Percentiles rank a stretch among this genome's conserved stretches.
These are phyloP conservation scores for Oryctolagus cuniculus DNA, from an alignment of 2,113 vertebrate genomes.

Conservation along the genomic window DNA sequence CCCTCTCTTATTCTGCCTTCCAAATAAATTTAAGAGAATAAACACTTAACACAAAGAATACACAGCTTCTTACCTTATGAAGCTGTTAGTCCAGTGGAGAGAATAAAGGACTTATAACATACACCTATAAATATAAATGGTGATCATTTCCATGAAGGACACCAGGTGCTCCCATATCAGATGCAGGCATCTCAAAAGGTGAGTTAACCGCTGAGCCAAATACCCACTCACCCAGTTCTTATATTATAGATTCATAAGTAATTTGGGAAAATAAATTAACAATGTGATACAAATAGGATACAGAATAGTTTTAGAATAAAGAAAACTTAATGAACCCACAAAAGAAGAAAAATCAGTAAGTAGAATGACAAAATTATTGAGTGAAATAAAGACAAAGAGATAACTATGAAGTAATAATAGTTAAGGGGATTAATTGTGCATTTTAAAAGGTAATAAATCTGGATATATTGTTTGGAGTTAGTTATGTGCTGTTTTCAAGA, in stretches of 20 bases:
- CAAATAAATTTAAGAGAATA: too few relatives aligned
- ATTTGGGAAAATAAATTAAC: not conserved
- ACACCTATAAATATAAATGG: not conserved
- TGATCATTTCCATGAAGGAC: not conserved
- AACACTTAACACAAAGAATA: not conserved
- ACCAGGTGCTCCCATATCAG: too few relatives aligned
- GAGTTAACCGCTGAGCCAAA: too few relatives aligned
- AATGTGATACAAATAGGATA: not conserved
- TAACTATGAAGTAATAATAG: not conserved
- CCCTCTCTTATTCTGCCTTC: too few relatives aligned
- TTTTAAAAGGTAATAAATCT: not conserved
- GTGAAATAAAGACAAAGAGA: not conserved
- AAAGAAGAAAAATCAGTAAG: not conserved
- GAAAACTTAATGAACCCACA: not conserved
- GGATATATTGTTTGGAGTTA: not conserved
- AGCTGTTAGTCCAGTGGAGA: not conserved
- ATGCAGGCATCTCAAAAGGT: too few relatives aligned
- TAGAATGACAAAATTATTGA: not conserved
- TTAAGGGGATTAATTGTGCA: not conserved
- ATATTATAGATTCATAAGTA: not conserved
- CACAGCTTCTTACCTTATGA: not conserved
- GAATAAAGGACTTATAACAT: not conserved
- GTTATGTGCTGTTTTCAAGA: not conserved
- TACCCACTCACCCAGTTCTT: not conserved
- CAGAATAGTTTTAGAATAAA: not conserved